Base-by-base conservation (phyloP, 2,888 invertebrate genomes). In the Megalurothrips usitatus region DNA sequence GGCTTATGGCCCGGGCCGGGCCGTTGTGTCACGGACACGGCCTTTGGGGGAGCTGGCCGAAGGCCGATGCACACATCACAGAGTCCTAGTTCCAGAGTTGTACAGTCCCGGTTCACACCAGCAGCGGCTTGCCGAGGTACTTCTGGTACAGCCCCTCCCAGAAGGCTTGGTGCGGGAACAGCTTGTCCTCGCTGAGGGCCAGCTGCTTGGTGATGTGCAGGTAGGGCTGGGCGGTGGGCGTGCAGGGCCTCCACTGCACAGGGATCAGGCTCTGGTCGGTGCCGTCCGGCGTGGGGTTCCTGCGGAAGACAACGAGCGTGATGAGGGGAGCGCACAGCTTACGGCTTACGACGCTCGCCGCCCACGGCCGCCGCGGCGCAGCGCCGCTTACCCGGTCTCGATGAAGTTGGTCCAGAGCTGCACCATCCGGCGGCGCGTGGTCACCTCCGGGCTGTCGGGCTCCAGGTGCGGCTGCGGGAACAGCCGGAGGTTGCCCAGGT, bases 391-490 rank as follows among this genome's bases (percentile, higher is more conserved):
- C 68, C 85, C 85, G 43, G 84, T 84, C 78, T 83, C 84, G 10
- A 85, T 85, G 83, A 86, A 86, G 82, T 83, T 85, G 19, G 85
- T 83, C 86, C 86, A 86, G 12, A 85, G 81, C 82, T 83, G 85
- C 1, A 83, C 83, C 81, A 86, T 82, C 79, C 84, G 83, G 19
- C 26, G 23, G 23, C 68, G 68, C 23, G 23, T 23, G 26, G 23
- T 26, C 26, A 23, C 68, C 68, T 75, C 68, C 8, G 23, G 68
- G 68, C 68, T 75, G 8, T 23, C 26, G 68, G 68, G 23, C 68
- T 23, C 11, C 68, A 75, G 26, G n/a, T 28, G 12, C 83, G 79
- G 0, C 82, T 82, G 10, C 19, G 84, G 84, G 11, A 84, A 82
- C 10, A 81, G 19, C 12, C 79, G 47, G 79, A 80, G 82, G 80